Evolutionary conservation across 1,140 invertebrate species (phyloP).

Genomic region (Hesperophylax magnus): DNA sequence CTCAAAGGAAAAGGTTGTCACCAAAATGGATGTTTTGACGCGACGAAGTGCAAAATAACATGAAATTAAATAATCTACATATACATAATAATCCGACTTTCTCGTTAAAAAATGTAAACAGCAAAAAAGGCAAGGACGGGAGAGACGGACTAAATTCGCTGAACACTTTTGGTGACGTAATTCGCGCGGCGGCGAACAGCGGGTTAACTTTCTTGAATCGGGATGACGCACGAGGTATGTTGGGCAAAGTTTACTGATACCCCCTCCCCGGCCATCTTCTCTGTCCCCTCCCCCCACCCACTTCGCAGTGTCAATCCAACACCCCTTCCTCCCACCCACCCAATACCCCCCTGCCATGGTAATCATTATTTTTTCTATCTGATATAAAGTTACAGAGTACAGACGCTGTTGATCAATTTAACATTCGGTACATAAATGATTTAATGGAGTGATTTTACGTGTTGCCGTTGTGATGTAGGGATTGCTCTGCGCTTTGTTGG

Average conservation of each 20-base stretch:
- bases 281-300: not conserved
- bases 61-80: not conserved
- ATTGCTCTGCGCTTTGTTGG: too few species aligned
- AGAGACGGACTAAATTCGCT: slow-evolving; percentile 20
- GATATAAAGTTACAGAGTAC: too few species aligned
- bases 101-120: slow-evolving; percentile 38
- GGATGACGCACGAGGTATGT: slow-evolving; percentile 42
- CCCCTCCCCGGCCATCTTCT: not conserved
- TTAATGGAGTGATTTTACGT: too few species aligned
- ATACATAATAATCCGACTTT: not conserved
- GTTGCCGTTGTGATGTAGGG: too few species aligned
- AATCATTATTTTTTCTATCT: too few species aligned
- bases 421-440: too few species aligned
- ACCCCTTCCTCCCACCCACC: not conserved
- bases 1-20: too few species aligned
- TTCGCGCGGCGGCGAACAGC: slow-evolving; percentile 22
- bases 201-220: slow-evolving; percentile 48
- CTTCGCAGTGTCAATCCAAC: not conserved
- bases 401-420: too few species aligned
- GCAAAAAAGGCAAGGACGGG: slow-evolving; percentile 20
- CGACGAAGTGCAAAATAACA: too few species aligned
- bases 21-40: too few species aligned
- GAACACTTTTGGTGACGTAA: slow-evolving; percentile 21
- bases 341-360: not conserved
- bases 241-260: slow-evolving; percentile 50